Conservation (phyloP, 2,797 vertebrate genomes). For the Sphenodon punctatus region DNA sequence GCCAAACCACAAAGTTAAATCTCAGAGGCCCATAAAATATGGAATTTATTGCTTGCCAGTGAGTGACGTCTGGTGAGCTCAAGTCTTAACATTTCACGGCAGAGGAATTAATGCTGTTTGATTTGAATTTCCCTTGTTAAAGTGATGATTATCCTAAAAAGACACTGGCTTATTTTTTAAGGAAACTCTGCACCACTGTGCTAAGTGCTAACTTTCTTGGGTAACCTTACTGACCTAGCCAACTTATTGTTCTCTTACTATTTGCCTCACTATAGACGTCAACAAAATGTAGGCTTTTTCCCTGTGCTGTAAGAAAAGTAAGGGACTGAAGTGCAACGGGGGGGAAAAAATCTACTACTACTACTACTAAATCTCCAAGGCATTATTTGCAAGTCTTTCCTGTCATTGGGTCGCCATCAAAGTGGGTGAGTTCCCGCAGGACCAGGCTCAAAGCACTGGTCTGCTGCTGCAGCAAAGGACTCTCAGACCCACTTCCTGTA, state of each 20-base stretch:
- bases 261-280: too few relatives aligned
- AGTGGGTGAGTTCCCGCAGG: too few relatives aligned
- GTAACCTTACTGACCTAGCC: neutral
- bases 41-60: neutral
- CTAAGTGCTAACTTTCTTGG: neutral
- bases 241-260: neutral
- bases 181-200: fast-evolving
- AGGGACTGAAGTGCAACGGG: too few relatives aligned
- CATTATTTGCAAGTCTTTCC: too few relatives aligned
- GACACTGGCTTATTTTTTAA: neutral
- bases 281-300: too few relatives aligned
- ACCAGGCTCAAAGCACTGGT: too few relatives aligned
- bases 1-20: neutral
- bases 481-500: too few relatives aligned
- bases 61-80: neutral
- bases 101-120: neutral
- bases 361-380: too few relatives aligned
- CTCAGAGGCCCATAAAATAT: neutral
- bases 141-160: neutral
- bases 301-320: too few relatives aligned
- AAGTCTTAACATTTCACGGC: neutral
- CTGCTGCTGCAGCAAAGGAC: too few relatives aligned
- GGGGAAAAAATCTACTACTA: too few relatives aligned
- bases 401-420: too few relatives aligned
- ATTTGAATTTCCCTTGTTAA: neutral